Base-by-base conservation (phyloP, 1,140 invertebrate species). In the Achroia grisella region DNA sequence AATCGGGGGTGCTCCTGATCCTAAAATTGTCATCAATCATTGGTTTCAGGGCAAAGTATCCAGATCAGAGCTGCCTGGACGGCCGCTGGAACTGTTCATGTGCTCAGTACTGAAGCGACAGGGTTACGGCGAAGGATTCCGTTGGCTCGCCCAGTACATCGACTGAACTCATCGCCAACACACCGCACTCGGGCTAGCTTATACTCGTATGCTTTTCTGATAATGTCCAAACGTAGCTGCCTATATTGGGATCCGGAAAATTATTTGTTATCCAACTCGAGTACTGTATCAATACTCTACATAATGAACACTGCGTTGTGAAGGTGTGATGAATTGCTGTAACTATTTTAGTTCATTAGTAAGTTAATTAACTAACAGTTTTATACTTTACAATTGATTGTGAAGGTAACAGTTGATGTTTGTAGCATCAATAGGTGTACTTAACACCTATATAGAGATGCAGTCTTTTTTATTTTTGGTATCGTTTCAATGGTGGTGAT, bases 121-220 rank as follows among this genome's bases (percentile, higher is more conserved):
- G 89, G 98, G 98, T 48, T 99, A 99, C 84, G 98, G 98, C 48
- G 98, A 99, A 88, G 98, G 97, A 64, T 99, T 99, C 90, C 94
- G 98, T 82, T 99, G 98, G 98, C 90, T 99, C 74, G 96, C 97
- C 65, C 96, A 99, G 89, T 98, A 98, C 88, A 97, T 98, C 80
- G 94, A 96, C 90, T 96, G 92, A 95, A 88, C 62, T 47, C 52
- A 47, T n/a, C 39, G 11, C 34, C n/a, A 15, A 6, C 39, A 15
- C 28, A 41, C 31, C 42, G 44, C 48, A 5, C 40, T 33, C 44
- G 40, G 52, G 49, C 48, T 44, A 49, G 39, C 47, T 46, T 56
- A 52, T 49, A 55, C 62, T 60, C 47, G 48, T 56, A 52, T 49
- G 56, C 62, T 60, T 56, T 48, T 60, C 52, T 51, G 44, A 52